Base-by-base conservation (phyloP, 2,888 invertebrate genomes). In the Callyntrura sp. region DNA sequence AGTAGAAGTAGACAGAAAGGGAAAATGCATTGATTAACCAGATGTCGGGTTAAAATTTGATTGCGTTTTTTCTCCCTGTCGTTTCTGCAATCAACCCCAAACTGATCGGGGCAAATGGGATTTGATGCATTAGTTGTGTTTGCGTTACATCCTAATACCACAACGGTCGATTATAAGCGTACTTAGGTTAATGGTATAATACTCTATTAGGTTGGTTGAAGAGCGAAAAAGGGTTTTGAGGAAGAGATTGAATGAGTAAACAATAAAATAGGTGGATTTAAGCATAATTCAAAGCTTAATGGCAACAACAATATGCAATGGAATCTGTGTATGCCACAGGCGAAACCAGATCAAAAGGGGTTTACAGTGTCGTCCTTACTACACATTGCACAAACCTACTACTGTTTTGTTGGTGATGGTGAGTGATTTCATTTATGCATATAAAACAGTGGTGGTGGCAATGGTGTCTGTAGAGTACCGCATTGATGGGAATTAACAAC, bases 11-110 rank as follows among this genome's bases (percentile, higher is more conserved):
- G 51, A n/a, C 51, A 43, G 65, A 17, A 35, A 14, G n/a, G 5
- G 3, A 68, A 43, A 68, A 68, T 35, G 62, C 8, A 35, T 68
- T 17, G 43, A 43, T 68, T 68, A 68, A 68, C n/a, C 17, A 17
- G 68, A 43, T 35, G n/a, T 28, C 1, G 20, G 20, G 8, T 43
- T 60, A 62, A 62, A 28, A 25, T 6, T 51, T 35, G 35, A 35
- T 35, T 35, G 35, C 51, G 14, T 14, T 51, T 14, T 14, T 51
- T 1, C 11, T 51, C 9, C 11, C 51, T 2, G 1, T 51, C 51
- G 11, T 14, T 45, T 45, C 5, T 45, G 45, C 51, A 51, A 35
- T 51, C 51, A 51, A 6, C 51, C 14, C 11, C 51, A 51, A 11
- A 51, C 51, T 14, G 35, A 35, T 35, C 35, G 6, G 35, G 35